phyloP scores from a whole-genome alignment of 2,113 vertebrate species.

The Sceloporus undulatus region DNA sequence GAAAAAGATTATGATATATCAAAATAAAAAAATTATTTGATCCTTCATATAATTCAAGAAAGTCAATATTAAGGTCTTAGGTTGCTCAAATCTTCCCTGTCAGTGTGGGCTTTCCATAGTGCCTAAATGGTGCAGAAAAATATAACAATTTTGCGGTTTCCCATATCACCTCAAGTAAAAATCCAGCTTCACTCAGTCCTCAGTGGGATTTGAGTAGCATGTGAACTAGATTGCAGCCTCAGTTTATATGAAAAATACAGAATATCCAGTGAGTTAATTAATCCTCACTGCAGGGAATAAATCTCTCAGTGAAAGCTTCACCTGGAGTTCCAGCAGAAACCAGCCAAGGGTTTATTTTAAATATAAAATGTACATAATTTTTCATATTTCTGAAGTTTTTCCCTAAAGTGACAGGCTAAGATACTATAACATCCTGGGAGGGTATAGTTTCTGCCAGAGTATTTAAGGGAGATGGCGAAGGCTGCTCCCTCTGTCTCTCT shows the following conservation, averaged over 20 bases:
- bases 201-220: neutral
- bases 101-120: too few relatives aligned
- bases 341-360: neutral
- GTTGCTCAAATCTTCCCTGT: neutral
- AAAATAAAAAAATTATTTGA: neutral
- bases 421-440: too few relatives aligned
- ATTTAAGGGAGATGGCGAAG: too few relatives aligned
- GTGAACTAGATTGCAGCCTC: neutral
- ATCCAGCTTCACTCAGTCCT: neutral
- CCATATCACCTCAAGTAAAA: neutral
- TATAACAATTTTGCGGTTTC: neutral
- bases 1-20: neutral
- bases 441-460: too few relatives aligned
- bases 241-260: neutral
- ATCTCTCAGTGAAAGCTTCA: neutral
- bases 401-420: too few relatives aligned
- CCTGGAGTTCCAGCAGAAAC: too few relatives aligned
- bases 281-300: neutral
- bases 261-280: too few relatives aligned
- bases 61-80: neutral
- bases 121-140: neutral
- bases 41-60: neutral
- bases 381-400: too few relatives aligned
- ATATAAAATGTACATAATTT: too few relatives aligned
- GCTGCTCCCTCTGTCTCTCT: too few relatives aligned